Conservation (phyloP, 2,888 invertebrate genomes). For the Tridacna gigas region DNA sequence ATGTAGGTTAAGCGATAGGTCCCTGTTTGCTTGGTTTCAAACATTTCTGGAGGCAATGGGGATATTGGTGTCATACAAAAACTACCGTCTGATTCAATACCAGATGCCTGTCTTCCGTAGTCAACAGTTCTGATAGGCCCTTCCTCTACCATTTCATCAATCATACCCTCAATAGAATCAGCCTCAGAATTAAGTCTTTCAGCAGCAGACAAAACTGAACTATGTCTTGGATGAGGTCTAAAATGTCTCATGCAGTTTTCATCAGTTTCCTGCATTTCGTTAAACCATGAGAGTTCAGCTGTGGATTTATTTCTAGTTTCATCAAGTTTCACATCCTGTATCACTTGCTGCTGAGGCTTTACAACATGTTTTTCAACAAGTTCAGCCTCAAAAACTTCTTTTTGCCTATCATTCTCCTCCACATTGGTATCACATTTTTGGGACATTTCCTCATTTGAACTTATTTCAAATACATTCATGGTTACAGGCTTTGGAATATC, state of each 20-base stretch:
- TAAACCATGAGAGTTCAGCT: constrained; percentile 48
- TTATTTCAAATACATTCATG: too few relatives aligned
- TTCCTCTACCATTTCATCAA: constrained; percentile 47
- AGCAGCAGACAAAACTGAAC: constrained; percentile 31
- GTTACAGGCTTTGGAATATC: too few relatives aligned
- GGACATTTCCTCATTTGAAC: too few relatives aligned
- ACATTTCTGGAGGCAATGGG: constrained; percentile 43
- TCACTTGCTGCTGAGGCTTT: neutral
- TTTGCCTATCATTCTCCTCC: neutral
- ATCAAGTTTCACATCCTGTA: neutral
- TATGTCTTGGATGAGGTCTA: constrained; percentile 31
- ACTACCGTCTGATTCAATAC: constrained; percentile 42
- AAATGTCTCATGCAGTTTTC: neutral
- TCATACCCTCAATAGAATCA: constrained; percentile 61
- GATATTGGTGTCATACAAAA: constrained; percentile 30
- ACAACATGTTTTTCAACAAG: constrained; percentile 9
- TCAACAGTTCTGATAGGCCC: constrained; percentile 7
- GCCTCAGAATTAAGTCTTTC: constrained; percentile 46
- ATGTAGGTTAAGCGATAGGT: constrained; percentile 49
- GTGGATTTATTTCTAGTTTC: constrained; percentile 14
- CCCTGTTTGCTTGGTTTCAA: constrained; percentile 30
- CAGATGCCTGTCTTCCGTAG: constrained; percentile 17
- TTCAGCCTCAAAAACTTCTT: constrained; percentile 17
- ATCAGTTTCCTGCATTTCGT: constrained; percentile 35
- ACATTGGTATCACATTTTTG: too few relatives aligned